Percentiles rank a stretch among this genome's conserved stretches.
Conservation (phyloP, 2,797 vertebrate species). For the Ciconia nigra region DNA sequence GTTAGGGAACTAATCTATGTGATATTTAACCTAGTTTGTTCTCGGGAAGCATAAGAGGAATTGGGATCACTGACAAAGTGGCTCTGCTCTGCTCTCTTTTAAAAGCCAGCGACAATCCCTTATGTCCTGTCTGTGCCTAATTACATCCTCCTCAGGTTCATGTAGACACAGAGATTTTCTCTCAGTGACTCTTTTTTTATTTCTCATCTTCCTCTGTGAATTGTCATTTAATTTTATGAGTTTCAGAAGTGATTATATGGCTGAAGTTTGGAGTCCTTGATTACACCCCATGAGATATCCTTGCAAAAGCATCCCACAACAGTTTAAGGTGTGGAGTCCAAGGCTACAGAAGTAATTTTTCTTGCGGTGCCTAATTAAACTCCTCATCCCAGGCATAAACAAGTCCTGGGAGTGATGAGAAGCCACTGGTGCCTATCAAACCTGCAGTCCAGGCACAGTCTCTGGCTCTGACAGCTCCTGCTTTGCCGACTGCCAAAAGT, state of each 20-base stretch:
- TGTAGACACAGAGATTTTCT: background rate
- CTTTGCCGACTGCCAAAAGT: background rate
- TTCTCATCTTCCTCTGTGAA: background rate
- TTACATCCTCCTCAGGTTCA: background rate
- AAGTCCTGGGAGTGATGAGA: background rate
- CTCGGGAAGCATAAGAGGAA: background rate
- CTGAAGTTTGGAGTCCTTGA: background rate
- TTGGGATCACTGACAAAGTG: background rate
- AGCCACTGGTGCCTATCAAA: background rate
- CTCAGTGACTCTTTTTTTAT: background rate
- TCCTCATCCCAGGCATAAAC: background rate
- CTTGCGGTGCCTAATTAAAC: background rate
- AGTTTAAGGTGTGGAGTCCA: background rate
- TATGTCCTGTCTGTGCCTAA: background rate
- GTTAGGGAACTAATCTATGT: background rate
- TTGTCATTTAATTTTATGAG: background rate
- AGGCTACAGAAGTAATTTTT: background rate
- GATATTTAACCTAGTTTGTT: background rate
- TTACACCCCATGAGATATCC: background rate
- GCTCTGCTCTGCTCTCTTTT: background rate
- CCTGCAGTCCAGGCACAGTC: background rate
- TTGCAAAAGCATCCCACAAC: background rate
- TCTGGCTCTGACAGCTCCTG: background rate
- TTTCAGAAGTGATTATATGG: background rate
- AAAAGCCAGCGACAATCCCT: background rate